Evolutionary conservation across 2,113 vertebrate species (phyloP), one percentile per base, ranked within the genome.

Genomic region (Calidris pygmaea): DNA sequence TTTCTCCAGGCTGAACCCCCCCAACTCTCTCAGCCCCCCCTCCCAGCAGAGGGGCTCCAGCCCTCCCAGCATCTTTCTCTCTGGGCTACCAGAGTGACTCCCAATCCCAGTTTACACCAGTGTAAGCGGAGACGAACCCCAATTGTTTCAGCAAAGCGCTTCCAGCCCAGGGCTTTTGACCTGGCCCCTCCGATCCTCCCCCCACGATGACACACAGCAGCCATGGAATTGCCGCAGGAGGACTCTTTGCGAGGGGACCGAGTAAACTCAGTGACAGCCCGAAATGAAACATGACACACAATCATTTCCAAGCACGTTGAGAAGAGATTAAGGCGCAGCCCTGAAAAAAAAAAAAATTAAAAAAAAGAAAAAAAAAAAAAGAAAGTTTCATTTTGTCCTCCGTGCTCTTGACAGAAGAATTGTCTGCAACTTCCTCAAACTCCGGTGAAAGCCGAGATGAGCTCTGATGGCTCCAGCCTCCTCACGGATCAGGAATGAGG

Each of bases 391-490:
- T 95, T 95, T 96, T 74, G 76, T 95, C 95, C 93, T 95, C 65
- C 4, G 74, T 85, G 87, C 70, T 95, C 94, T 95, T 94, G 97
- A 93, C 90, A 94, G 93, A 72, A 72, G 91, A 73, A 76, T 91
- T 11, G 0, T 29, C 90, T 62, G 94, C 11, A 45, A 80, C 48
- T 89, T 48, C 20, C 52, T 92, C 60, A 12, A 22, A 58, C 43
- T n/a, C 62, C 0, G 5, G 29, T 24, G 71, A 90, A 68, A 90
- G 85, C 72, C 2, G 32, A 88, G 84, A 60, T 10, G 84, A 85
- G 93, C 43, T 21, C 73, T 83, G 86, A 80, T 67, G 87, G 87
- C 75, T 93, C 81, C 92, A 41, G 68, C 52, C 43, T 93, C 89
- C 93, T 74, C 8, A 24, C 14, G 80, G 80, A 84, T 82, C 78